Evolutionary conservation across 2,888 invertebrate genomes (phyloP).

Genomic region (Pyrrhia umbra): DNA sequence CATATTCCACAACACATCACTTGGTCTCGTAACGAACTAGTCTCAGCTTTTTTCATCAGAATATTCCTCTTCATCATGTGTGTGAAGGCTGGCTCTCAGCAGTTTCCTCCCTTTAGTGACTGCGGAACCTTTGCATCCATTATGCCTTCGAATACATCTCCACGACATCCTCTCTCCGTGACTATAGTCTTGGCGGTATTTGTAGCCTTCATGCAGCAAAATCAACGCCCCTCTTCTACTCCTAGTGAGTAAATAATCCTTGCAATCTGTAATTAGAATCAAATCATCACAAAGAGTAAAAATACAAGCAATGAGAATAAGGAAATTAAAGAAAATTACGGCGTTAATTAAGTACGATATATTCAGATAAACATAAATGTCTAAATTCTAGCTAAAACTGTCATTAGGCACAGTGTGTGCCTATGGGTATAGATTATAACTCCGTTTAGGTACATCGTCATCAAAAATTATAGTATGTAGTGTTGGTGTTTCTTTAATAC

Average conservation of each 20-base stretch:
- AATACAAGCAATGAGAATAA: not conserved
- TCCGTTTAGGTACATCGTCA: constrained; percentile 13
- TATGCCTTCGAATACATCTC: constrained; percentile 61
- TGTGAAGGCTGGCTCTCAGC: constrained; percentile 47
- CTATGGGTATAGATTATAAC: not conserved
- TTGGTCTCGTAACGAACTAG: not conserved
- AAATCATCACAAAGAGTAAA: constrained; percentile 23
- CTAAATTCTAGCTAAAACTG: constrained; percentile 28
- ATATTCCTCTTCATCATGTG: constrained; percentile 49
- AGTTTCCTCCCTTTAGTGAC: constrained; percentile 50
- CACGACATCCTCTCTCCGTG: constrained; percentile 57
- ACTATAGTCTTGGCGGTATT: constrained; percentile 58
- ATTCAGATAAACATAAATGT: constrained; percentile 50
- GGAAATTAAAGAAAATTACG: constrained; percentile 16
- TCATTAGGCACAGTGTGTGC: constrained; percentile 6
- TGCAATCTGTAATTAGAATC: constrained; percentile 42
- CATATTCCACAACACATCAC: too few species aligned
- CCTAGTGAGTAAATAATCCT: constrained; percentile 45
- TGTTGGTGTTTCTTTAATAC: constrained; percentile 16
- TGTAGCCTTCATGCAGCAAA: constrained; percentile 51
- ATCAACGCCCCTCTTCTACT: constrained; percentile 59
- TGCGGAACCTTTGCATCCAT: constrained; percentile 61
- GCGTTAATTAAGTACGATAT: constrained; percentile 49
- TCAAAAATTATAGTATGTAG: constrained; percentile 11
- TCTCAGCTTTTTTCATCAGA: constrained; percentile 16